These are phyloP conservation scores for Tokudaia tokunoshimensis DNA, from an alignment of 2,797 vertebrate species.

Conservation along the genomic window DNA sequence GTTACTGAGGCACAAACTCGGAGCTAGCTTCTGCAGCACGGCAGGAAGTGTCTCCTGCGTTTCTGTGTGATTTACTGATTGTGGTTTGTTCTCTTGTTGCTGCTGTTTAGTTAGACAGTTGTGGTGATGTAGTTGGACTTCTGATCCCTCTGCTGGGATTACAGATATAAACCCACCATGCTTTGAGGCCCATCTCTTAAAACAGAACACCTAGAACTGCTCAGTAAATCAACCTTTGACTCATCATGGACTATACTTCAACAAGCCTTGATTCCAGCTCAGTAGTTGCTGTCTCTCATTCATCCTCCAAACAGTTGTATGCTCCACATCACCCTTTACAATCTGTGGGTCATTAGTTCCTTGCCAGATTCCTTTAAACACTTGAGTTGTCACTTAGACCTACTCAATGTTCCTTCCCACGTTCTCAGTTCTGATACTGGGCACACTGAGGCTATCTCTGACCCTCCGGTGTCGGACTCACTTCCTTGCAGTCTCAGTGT, in stretches of 20 bases:
- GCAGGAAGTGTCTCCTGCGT: background rate
- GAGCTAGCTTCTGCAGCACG: background rate
- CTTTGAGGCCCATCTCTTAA: background rate
- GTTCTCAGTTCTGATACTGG: background rate
- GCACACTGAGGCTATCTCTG: background rate
- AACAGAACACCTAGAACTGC: background rate
- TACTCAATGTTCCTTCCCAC: background rate
- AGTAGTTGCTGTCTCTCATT: background rate
- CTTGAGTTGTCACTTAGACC: background rate
- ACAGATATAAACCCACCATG: background rate
- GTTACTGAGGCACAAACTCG: background rate
- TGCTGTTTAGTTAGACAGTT: background rate
- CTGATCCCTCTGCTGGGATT: background rate
- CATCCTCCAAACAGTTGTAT: background rate
- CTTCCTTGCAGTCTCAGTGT: conserved; percentile 41
- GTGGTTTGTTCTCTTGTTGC: background rate
- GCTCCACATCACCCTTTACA: background rate
- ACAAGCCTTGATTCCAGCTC: background rate
- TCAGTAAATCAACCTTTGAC: conserved; percentile 34
- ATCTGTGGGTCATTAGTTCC: background rate
- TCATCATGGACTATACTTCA: conserved; percentile 47
- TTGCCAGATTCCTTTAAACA: background rate
- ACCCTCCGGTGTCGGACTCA: background rate
- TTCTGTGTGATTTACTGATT: background rate
- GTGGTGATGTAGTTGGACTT: background rate